Evolutionary conservation across 2,797 vertebrate genomes (phyloP), one percentile per base, ranked within the genome.

Genomic region (Scomberomorus guttatus): DNA sequence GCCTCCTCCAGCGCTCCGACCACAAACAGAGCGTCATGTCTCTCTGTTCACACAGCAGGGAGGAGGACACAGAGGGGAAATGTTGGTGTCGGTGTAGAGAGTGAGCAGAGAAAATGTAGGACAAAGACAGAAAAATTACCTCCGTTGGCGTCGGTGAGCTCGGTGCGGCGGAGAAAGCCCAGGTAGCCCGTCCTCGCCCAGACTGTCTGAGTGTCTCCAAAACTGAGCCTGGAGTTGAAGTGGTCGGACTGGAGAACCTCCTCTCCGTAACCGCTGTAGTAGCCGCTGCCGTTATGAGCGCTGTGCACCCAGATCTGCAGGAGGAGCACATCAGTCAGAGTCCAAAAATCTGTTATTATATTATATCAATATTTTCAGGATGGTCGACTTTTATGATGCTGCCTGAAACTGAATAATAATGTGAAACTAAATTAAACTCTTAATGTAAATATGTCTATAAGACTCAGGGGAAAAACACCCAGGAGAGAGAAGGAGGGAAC

Each of bases 271-370:
- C 98, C 97, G 20, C 97, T 99, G 92, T 99, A 99, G 92, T 99
- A 99, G 0, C 98, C 98, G 60, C 97, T 99, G 92, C 98, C 98
- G 0, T 99, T 99, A 73, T 99, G 98, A 85, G 96, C 96, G 34
- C 98, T 99, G 91, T 99, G 98, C 65, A 99, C 98, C 98, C 98
- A 99, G 90, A 99, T 99, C 98, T 99, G 94, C 15, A 54, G 25
- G 10, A 32, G 13, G 27, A 22, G 5, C 13, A 22, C 3, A n/a
- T 10, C 2, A 37, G 18, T 34, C 32, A 34, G 32, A 34, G 32
- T 34, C 32, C 32, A 37, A 37, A 37, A 37, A 10, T 37, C 29
- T 32, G 29, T 32, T 32, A 32, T 32, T 32, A 32, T 7, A 1
- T 32, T 32, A 32, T 1, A 32, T 32, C 6, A 32, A 32, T 32